Conservation (phyloP, 92 coral and sea anemone genomes). For the Bergia puertoricense region DNA sequence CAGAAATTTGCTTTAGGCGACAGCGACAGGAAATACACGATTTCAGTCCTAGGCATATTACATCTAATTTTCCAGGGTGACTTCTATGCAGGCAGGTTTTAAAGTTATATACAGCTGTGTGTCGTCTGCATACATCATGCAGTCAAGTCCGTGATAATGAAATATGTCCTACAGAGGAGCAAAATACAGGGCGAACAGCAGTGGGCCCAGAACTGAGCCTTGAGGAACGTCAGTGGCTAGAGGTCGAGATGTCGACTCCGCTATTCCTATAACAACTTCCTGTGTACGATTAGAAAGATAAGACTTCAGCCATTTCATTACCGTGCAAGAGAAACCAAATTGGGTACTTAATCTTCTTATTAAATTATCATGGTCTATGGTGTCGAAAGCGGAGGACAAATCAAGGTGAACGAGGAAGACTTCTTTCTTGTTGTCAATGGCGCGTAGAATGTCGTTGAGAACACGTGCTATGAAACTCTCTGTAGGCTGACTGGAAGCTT, state of each 20-base stretch:
- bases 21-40: no score
- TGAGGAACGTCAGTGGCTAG: background rate
- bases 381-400: constrained; percentile 12
- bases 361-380: no score
- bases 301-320: background rate
- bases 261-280: no score
- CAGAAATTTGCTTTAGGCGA: no score
- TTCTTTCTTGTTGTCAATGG: background rate
- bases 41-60: no score
- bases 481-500: background rate
- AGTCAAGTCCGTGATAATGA: background rate
- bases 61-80: no score
- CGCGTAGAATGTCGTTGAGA: no score
- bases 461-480: background rate
- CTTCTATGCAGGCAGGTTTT: no score
- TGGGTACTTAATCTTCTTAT: no score
- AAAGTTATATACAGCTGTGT: background rate
- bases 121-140: background rate
- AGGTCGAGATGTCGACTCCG: background rate
- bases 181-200: no score
- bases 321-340: no score
- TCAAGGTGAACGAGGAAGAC: constrained; percentile 5
- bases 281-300: constrained; percentile 2
- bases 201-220: no score
- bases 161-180: background rate